A percentile compares a stretch with the other conserved stretches of the same genome.
Evolutionary conservation across 1,140 invertebrate species (phyloP).

Genomic region (Drosophila kurseongensis): DNA sequence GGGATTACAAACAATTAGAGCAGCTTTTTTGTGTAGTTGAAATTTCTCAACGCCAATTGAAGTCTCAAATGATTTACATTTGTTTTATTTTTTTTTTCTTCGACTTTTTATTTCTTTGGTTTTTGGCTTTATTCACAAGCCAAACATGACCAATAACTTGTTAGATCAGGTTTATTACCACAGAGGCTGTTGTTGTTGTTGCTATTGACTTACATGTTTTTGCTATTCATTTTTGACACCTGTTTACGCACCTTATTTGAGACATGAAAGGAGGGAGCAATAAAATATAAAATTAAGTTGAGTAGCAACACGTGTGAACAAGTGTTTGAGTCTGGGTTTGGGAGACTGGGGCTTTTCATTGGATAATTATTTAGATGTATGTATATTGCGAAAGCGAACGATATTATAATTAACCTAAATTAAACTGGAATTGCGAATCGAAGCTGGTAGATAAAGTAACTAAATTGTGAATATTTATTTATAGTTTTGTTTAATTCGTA

Average conservation of each 20-base stretch:
- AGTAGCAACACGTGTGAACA: conserved; percentile 42
- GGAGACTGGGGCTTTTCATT: conserved; percentile 4
- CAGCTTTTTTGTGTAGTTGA: conserved; percentile 56
- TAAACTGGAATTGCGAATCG: not conserved
- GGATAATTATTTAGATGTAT: not conserved
- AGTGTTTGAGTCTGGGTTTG: conserved; percentile 25
- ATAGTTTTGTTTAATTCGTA: not conserved
- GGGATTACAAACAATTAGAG: conserved; percentile 73
- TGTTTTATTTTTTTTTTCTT: conserved; percentile 22
- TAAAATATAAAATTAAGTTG: conserved; percentile 6
- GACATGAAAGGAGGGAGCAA: conserved; percentile 29
- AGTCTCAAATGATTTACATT: conserved; percentile 44
- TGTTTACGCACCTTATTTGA: conserved; percentile 70
- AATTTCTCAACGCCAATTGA: conserved; percentile 49
- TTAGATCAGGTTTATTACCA: conserved; percentile 34
- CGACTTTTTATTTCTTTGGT: conserved; percentile 3
- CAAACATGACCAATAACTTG: conserved; percentile 41
- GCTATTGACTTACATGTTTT: conserved; percentile 8
- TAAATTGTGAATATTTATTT: too few relatives aligned
- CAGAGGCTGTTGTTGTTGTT: conserved; percentile 28
- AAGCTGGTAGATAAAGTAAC: not conserved
- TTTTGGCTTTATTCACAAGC: conserved; percentile 14
- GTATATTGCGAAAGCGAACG: not conserved
- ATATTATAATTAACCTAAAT: not conserved
- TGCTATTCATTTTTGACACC: conserved; percentile 64